A percentile compares a stretch with the other conserved stretches of the same genome.
phyloP scores from a whole-genome alignment of 1,140 invertebrate species.

The Helicoverpa armigera region DNA sequence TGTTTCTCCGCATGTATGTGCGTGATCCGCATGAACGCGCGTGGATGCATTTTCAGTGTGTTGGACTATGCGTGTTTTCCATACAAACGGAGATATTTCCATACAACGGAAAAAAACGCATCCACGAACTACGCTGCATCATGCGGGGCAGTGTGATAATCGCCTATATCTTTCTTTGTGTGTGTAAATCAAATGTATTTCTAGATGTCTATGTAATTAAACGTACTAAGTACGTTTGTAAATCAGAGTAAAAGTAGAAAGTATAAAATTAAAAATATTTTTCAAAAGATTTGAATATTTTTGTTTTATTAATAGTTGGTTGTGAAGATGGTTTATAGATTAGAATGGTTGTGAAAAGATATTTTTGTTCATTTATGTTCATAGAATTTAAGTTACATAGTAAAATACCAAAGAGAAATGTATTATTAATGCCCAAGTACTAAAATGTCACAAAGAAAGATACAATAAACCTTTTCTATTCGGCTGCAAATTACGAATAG shows the following conservation, averaged over 20 bases:
- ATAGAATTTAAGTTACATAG: slow-evolving; percentile 14
- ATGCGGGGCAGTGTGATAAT: too few species aligned
- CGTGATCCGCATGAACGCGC: too few species aligned
- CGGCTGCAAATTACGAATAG: too few species aligned
- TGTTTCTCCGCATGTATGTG: too few species aligned
- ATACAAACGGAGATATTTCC: too few species aligned
- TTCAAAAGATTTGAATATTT: neutral
- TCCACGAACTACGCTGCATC: too few species aligned
- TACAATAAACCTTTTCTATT: too few species aligned
- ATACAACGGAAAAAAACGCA: too few species aligned
- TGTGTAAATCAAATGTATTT: neutral
- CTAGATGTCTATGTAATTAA: neutral
- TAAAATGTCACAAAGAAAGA: too few species aligned
- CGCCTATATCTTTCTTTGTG: too few species aligned
- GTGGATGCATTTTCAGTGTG: too few species aligned
- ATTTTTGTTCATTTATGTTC: neutral
- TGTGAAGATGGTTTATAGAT: slow-evolving; percentile 7
- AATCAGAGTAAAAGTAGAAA: neutral
- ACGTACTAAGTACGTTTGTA: neutral
- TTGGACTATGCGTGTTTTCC: too few species aligned
- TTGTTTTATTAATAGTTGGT: slow-evolving; percentile 26
- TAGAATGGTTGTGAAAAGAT: slow-evolving; percentile 22
- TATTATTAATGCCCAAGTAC: neutral
- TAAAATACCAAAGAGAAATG: slow-evolving; percentile 21
- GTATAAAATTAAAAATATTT: neutral